Base-by-base conservation (phyloP, 2,113 vertebrate genomes). In the Hemicordylus capensis region DNA sequence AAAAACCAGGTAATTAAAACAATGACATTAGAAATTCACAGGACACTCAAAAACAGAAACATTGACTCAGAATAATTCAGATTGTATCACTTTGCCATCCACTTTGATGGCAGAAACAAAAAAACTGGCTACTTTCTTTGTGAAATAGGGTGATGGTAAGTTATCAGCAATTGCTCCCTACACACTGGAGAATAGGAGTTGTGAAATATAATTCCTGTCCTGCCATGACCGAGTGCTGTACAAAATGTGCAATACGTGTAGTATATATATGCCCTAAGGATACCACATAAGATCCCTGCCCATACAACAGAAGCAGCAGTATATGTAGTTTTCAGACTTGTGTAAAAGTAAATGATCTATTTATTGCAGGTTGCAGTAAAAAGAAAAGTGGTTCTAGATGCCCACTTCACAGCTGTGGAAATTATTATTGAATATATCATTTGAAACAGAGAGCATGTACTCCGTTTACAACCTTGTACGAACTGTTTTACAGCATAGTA, bases 161-260 rank as follows among this genome's bases (percentile, higher is more conserved):
- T n/a, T n/a, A n/a, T n/a, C n/a, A n/a, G n/a, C n/a, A n/a, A n/a
- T n/a, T n/a, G n/a, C n/a, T n/a, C n/a, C n/a, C n/a, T n/a, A n/a
- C 8, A 37, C 20, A 8, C 7, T 46, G 44, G 75, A 85, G 66
- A 63, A 6, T 0, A 0, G 24, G 34, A 48, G 34, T 3, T 72
- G 22, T 26, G 42, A 5, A 8, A 63, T 26, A n/a, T 3, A 0
- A 58, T 0, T 59, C 11, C 31, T 17, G 26, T 46, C 28, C 26
- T 0, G n/a, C n/a, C n/a, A 0, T 42, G 19, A 3, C 0, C 24
- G 34, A 6, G 46, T 20, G 7, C 4, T 26, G n/a, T 14, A 4
- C 9, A 12, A 78, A 58, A 61, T 78, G 6, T 59, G 14, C 19
- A 7, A 6, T 76, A 9, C n/a, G 34, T 76, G 26, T 59, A 54